Base-by-base conservation (phyloP, 2,888 invertebrate species). In the Acleris emargana region DNA sequence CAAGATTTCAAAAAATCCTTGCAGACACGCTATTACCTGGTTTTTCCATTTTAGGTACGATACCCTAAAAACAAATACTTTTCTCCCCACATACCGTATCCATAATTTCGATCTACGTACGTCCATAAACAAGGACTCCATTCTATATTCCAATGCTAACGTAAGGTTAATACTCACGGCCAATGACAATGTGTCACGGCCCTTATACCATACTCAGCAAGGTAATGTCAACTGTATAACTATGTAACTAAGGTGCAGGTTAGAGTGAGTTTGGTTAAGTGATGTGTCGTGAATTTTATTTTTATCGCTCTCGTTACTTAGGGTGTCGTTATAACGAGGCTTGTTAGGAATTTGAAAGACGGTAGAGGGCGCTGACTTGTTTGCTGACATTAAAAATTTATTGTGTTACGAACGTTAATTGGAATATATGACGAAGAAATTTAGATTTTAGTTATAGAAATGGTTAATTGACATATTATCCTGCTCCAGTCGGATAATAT, bases 281-380 rank as follows among this genome's bases (percentile, higher is more conserved):
- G 64, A 68, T 62, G 61, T 61, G 72, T 75, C 72, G 71, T 69
- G 74, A 77, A 76, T 75, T 76, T 74, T 67, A 76, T 71, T 76
- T 62, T 72, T 60, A 67, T 76, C 72, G 74, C 75, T 69, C 76
- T 76, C 74, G 76, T 77, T 80, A 80, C 72, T 74, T 67, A 69
- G 68, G 72, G 73, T 72, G 76, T 73, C 73, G 74, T 79, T 79
- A 78, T 63, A 43, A 53, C 28, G 76, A 75, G 71, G 68, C 69
- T 42, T 54, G 54, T 54, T 72, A 76, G 71, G 73, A 77, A 75
- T 76, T 80, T 74, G 72, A 61, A 69, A 68, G 67, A 68, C 50
- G 58, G 50, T 59, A 58, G 58, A 32, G 53, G 62, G 25, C 28
- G 32, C 49, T 32, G 42, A 1, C 42, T 17, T 32, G 9, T 32